A percentile compares a stretch with the other conserved stretches of the same genome.
Evolutionary conservation across 2,888 invertebrate genomes (phyloP).

Genomic region (Stenodema calcarata): DNA sequence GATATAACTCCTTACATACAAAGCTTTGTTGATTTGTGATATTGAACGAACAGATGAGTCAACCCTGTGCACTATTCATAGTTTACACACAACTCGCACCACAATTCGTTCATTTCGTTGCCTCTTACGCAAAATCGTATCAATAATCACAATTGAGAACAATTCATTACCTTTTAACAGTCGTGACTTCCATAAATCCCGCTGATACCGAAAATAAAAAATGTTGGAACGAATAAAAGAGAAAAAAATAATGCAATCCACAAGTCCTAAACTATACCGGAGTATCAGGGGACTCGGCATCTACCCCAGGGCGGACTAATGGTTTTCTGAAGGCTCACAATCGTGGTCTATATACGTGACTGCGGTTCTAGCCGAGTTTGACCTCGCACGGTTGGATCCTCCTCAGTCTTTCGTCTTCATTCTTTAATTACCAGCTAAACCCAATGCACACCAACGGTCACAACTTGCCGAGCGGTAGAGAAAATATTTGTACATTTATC

Average conservation of each 20-base stretch:
- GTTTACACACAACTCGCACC: too few relatives aligned
- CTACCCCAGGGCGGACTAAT: conserved; percentile 17
- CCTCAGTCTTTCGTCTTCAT: conserved; percentile 2
- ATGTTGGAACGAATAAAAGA: not conserved
- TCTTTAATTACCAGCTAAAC: conserved; percentile 17
- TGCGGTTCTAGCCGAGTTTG: conserved; percentile 17
- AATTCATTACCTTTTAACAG: conserved; percentile 1
- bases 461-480: too few relatives aligned
- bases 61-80: not conserved
- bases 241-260: not conserved
- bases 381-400: conserved; percentile 10
- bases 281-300: not conserved
- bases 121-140: conserved; percentile 34
- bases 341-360: conserved; percentile 33
- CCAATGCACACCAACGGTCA: not conserved
- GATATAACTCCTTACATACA: too few relatives aligned
- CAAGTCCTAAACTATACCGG: not conserved
- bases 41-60: too few relatives aligned
- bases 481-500: too few relatives aligned
- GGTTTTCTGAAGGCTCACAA: not conserved
- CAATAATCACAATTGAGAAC: conserved; percentile 8
- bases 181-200: conserved; percentile 34
- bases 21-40: too few relatives aligned
- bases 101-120: not conserved
- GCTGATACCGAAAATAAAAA: not conserved